Evolutionary conservation across 1,140 invertebrate species (phyloP), one percentile per base, ranked within the genome.

Genomic region (Planococcus citri): DNA sequence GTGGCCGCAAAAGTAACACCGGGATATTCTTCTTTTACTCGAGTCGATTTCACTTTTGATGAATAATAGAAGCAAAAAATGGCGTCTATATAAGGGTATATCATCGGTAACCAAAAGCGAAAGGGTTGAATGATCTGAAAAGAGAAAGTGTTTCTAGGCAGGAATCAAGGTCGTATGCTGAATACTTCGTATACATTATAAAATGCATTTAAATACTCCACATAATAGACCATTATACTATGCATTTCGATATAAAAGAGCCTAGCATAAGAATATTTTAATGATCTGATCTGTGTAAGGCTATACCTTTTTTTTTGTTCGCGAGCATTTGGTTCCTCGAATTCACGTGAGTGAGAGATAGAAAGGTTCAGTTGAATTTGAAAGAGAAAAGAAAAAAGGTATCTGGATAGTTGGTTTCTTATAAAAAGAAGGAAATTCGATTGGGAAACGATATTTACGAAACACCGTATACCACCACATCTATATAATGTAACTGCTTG

Each of bases 401-500:
- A n/a, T n/a, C n/a, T n/a, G n/a, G n/a, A n/a, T n/a, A n/a, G n/a
- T n/a, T n/a, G n/a, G n/a, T n/a, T n/a, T n/a, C n/a, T n/a, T n/a
- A n/a, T 8, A 37, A 37, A 8, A 37, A 37, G 14, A 37, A 37
- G 33, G 14, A 14, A 51, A 51, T 20, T 51, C 41, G 29, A 33
- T 33, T 33, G 12, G 29, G 29, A 6, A 33, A 12, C 29, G 51
- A 58, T 20, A n/a, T 27, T 64, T 64, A 17, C 25, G 60, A 25
- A 64, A 25, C 60, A 64, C 60, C 60, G 3, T 64, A 14, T 51
- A n/a, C 17, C 60, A 25, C 17, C 17, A n/a, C n/a, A n/a, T 64
- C 60, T 64, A 64, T 25, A 27, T 64, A 25, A 27, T 25, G 60
- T 64, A 64, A 64, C 60, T 64, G 60, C 60, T 64, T 64, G 60